Base-by-base conservation (phyloP, 2,797 vertebrate species). In the Lophius americanus region DNA sequence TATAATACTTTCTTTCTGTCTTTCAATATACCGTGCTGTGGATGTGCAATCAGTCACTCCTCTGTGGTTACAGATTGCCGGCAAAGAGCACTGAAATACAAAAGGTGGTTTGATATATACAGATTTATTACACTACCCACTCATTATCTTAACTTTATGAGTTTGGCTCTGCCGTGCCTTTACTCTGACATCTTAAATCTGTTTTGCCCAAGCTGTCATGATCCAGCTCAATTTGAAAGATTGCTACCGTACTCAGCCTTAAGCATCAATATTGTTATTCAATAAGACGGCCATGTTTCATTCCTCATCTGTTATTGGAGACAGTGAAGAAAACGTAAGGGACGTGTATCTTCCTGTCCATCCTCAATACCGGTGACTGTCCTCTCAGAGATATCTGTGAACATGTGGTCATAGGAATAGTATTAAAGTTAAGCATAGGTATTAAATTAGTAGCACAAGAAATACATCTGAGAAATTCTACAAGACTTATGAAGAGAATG, bases 151-250 rank as follows among this genome's bases (percentile, higher is more conserved):
- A 87, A 92, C 91, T 89, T 90, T 82, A 89, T 13, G 74, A 83
- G 82, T 86, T 88, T 75, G 83, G 80, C 84, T 66, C 64, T 70
- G 63, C 82, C 44, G 76, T 85, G 81, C 78, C 68, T 85, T 78
- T 60, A 51, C 47, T 68, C 77, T 78, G 82, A 89, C 89, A 77
- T 69, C 65, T 52, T 56, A 73, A 90, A 92, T 92, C 85, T 64
- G 82, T 87, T 92, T 90, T 85, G 78, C 87, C 87, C 85, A 70
- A 83, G 72, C 82, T 67, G 79, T 85, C 84, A 78, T n/a, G 76
- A 92, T 92, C 87, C 81, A 92, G 77, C 84, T 90, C 90, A 88
- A 92, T 92, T 91, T 89, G 87, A 92, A 84, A 89, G 88, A 91
- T 91, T 81, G 81, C 74, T 78, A 86, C 85, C 69, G 51, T 64